phyloP scores from a whole-genome alignment of 1,140 invertebrate species.

The Heliconius hewitsoni region DNA sequence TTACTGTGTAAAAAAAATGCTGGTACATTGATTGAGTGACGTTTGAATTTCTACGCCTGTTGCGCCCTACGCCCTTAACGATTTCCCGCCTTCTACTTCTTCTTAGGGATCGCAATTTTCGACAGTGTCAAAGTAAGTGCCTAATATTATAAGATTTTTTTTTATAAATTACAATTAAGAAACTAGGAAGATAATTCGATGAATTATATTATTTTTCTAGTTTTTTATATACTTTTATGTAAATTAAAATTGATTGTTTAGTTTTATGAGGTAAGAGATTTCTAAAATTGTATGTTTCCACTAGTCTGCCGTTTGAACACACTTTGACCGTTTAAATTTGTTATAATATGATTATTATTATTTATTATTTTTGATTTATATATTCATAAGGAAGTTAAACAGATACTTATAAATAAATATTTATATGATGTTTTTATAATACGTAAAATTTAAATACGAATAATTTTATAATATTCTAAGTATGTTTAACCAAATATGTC shows the following conservation, averaged over 20 bases:
- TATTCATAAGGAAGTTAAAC: too few species aligned
- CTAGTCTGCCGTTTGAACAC: neutral
- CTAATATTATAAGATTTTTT: neutral
- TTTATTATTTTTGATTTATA: too few species aligned
- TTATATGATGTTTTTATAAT: too few species aligned
- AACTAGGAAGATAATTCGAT: neutral
- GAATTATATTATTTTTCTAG: neutral
- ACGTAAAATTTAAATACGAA: too few species aligned
- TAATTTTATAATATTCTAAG: too few species aligned
- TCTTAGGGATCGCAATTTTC: constrained; percentile 13
- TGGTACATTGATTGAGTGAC: constrained; percentile 49
- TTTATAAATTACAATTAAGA: too few species aligned
- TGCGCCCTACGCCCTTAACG: constrained; percentile 38
- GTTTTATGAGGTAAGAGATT: neutral
- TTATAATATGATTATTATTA: neutral
- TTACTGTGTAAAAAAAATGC: constrained; percentile 57
- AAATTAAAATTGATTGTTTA: constrained; percentile 11
- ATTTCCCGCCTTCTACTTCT: constrained; percentile 35
- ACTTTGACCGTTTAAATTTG: neutral
- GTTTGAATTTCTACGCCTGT: constrained; percentile 44
- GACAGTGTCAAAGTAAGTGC: constrained; percentile 56
- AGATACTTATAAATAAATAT: too few species aligned
- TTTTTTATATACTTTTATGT: neutral
- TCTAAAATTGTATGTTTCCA: neutral
- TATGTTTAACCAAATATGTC: neutral